Percentiles rank a stretch among this genome's conserved stretches.
Conservation (phyloP, 1,140 invertebrate species). For the Eufriesea mexicana region DNA sequence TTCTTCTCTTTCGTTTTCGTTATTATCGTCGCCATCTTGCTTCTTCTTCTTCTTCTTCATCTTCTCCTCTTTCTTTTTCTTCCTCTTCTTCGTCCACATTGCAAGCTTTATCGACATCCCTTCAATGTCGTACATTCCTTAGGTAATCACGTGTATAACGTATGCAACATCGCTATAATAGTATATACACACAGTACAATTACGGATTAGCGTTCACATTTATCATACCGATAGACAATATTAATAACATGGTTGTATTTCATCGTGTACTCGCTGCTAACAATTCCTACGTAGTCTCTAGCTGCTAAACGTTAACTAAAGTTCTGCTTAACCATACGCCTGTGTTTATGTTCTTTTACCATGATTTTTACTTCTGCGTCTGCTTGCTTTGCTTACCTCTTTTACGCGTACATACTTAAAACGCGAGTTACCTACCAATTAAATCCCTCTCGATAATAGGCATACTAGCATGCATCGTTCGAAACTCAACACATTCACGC, state of each 20-base stretch:
- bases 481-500: constrained; percentile 32
- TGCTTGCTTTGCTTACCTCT: not conserved
- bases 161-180: constrained; percentile 61
- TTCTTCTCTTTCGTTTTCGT: not conserved
- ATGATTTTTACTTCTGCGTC: not conserved
- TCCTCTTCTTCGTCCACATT: not conserved
- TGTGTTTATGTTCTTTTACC: not conserved
- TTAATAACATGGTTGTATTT: constrained; percentile 62
- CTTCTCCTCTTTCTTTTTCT: not conserved
- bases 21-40: not conserved
- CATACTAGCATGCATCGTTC: constrained; percentile 40
- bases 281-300: constrained; percentile 68
- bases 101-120: constrained; percentile 17
- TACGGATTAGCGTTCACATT: constrained; percentile 69
- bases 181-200: constrained; percentile 69
- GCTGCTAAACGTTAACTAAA: constrained; percentile 65
- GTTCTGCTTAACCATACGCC: constrained; percentile 47
- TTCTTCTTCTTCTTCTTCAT: not conserved
- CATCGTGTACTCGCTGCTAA: constrained; percentile 59
- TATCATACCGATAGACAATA: constrained; percentile 69
- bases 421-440: constrained; percentile 50
- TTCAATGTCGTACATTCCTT: constrained; percentile 44
- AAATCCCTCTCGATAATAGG: constrained; percentile 54
- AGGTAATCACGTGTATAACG: constrained; percentile 57
- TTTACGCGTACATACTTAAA: constrained; percentile 43